phyloP scores from a whole-genome alignment of 2,888 invertebrate species.

The Gymnoscelis rufifasciata region DNA sequence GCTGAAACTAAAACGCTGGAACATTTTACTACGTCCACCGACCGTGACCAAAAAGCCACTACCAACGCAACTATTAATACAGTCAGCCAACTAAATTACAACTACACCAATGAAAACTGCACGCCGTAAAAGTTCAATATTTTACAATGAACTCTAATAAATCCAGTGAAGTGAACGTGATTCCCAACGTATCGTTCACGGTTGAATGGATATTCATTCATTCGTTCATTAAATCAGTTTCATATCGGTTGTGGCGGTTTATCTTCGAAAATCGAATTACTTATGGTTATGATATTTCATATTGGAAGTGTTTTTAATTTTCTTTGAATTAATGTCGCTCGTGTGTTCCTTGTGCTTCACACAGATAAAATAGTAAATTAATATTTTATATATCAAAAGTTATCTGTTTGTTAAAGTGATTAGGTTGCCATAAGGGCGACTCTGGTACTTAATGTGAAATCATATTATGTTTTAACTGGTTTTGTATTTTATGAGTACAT shows the following conservation, averaged over 20 bases:
- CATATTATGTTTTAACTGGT: too few relatives aligned
- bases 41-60: constrained; percentile 4
- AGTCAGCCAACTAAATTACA: constrained; percentile 16
- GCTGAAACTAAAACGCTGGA: neutral
- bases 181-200: constrained; percentile 55
- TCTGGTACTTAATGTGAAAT: too few relatives aligned
- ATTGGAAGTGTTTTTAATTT: constrained; percentile 10
- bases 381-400: too few relatives aligned
- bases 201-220: constrained; percentile 57
- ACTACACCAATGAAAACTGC: constrained; percentile 19
- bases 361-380: too few relatives aligned
- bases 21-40: neutral
- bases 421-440: too few relatives aligned
- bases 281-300: constrained; percentile 6
- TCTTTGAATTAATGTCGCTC: too few relatives aligned
- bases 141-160: constrained; percentile 38
- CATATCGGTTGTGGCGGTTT: constrained; percentile 40
- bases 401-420: too few relatives aligned
- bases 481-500: too few relatives aligned
- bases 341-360: too few relatives aligned
- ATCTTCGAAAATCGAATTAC: constrained; percentile 32
- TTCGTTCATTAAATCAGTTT: constrained; percentile 55
- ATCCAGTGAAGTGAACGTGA: constrained; percentile 53
- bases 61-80: constrained; percentile 5
- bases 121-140: constrained; percentile 26